phyloP scores from a whole-genome alignment of 2,797 vertebrate species.

The Kryptopterus vitreolus region DNA sequence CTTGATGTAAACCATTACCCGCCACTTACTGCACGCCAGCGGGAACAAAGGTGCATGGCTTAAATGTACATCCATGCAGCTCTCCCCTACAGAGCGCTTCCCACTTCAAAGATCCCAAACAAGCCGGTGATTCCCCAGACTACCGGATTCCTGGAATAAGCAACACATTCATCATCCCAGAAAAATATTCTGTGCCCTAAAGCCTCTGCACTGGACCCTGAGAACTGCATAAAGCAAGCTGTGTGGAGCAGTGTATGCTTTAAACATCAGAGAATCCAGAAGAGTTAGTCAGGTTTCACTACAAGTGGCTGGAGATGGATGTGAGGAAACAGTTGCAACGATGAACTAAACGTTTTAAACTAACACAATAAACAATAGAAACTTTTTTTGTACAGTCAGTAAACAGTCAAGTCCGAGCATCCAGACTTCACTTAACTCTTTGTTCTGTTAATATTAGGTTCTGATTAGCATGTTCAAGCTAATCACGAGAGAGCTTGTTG shows the following conservation, averaged over 20 bases:
- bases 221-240: constrained; percentile 46
- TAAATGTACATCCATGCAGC: constrained; percentile 25
- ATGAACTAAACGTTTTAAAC: background rate
- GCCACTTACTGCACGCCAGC: background rate
- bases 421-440: background rate
- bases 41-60: constrained; percentile 25
- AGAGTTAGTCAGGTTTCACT: constrained; percentile 37
- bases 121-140: constrained; percentile 26
- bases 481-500: background rate
- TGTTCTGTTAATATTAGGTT: background rate
- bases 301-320: constrained; percentile 18
- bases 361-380: background rate
- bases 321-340: background rate
- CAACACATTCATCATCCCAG: constrained; percentile 46
- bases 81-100: constrained; percentile 37
- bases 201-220: constrained; percentile 32
- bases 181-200: constrained; percentile 39
- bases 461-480: background rate
- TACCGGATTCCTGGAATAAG: constrained; percentile 49
- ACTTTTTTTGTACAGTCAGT: background rate
- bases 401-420: background rate
- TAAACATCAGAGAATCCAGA: constrained; percentile 32
- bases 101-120: constrained; percentile 54
- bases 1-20: background rate
- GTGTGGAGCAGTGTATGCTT: constrained; percentile 36